These are phyloP conservation scores for Cebus imitator DNA, from an alignment of 2,113 vertebrate species.

Conservation along the genomic window DNA sequence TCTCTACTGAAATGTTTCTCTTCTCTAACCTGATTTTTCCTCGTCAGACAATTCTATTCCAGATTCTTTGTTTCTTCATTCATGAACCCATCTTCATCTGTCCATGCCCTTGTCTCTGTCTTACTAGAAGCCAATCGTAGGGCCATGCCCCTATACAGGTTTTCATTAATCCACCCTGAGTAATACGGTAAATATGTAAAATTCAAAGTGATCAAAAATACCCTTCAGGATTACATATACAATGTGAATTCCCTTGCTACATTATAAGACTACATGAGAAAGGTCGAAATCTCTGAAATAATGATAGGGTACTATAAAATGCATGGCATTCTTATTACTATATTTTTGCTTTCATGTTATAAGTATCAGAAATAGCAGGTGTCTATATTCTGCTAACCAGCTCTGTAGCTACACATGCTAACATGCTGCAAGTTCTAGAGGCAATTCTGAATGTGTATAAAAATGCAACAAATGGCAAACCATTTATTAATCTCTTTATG, in stretches of 20 bases:
- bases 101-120: background rate
- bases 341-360: slow-evolving; percentile 41
- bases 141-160: background rate
- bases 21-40: background rate
- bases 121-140: background rate
- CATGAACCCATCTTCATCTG: background rate
- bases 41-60: background rate
- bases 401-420: background rate
- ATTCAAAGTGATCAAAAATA: slow-evolving; percentile 49
- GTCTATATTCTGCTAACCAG: background rate
- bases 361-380: slow-evolving; percentile 12
- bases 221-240: background rate
- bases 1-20: background rate
- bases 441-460: slow-evolving; percentile 47
- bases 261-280: slow-evolving; percentile 31
- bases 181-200: slow-evolving; percentile 42
- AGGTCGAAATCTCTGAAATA: background rate
- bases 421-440: slow-evolving; percentile 15
- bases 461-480: background rate
- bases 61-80: background rate
- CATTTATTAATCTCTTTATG: slow-evolving; percentile 11
- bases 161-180: slow-evolving; percentile 38
- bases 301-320: slow-evolving; percentile 33
- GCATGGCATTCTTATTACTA: background rate
- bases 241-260: slow-evolving; percentile 32